A percentile compares a stretch with the other conserved stretches of the same genome.
Conservation (phyloP, 2,888 invertebrate species). For the Trachelus tabidus region DNA sequence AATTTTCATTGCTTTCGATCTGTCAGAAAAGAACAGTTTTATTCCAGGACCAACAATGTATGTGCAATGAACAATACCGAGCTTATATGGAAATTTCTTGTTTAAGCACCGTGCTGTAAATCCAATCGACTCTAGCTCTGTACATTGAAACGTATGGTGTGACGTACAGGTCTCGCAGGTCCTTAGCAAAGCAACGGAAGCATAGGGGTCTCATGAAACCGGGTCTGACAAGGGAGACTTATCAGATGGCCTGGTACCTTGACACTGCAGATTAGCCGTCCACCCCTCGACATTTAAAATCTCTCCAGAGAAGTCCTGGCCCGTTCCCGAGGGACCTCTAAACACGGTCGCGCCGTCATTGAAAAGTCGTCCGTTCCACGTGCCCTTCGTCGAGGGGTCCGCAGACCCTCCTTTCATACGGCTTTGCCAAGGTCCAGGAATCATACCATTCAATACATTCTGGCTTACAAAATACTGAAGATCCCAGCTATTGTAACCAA, state of each 20-base stretch:
- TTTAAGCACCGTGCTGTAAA: not conserved
- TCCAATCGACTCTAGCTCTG: not conserved
- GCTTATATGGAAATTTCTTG: not conserved
- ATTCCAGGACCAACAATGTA: not conserved
- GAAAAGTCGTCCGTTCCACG: slow-evolving; percentile 31
- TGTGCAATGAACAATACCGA: not conserved
- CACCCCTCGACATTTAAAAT: slow-evolving; percentile 25
- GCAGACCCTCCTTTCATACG: not conserved
- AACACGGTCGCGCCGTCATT: slow-evolving; percentile 32
- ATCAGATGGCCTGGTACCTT: slow-evolving; percentile 43
- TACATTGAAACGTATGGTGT: not conserved
- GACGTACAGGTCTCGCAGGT: not conserved
- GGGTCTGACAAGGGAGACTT: slow-evolving; percentile 16
- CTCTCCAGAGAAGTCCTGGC: slow-evolving; percentile 25
- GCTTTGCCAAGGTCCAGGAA: not conserved
- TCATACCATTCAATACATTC: not conserved
- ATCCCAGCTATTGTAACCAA: not conserved
- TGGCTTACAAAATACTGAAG: not conserved
- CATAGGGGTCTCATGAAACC: not conserved
- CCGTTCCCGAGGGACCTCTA: slow-evolving; percentile 24
- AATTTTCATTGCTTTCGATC: not conserved
- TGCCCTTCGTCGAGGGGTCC: not conserved
- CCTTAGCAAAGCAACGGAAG: not conserved
- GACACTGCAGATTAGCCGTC: slow-evolving; percentile 43
- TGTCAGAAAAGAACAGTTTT: not conserved